Evolutionary conservation across 2,888 invertebrate species (phyloP).

Genomic region (Drosophila macrothrix): DNA sequence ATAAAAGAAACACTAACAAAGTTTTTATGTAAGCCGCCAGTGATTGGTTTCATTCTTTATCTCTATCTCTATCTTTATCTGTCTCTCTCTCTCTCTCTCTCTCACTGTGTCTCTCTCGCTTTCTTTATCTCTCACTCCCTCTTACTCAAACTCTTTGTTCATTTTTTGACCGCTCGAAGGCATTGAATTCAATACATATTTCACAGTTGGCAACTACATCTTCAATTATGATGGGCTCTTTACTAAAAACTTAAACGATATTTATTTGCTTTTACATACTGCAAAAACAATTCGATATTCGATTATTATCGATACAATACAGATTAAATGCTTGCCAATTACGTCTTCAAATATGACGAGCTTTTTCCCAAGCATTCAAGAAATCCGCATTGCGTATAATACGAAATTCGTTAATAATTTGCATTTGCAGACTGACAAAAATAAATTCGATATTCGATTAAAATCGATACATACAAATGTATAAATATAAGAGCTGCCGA

Average conservation of each 20-base stretch:
- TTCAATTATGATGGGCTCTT: not conserved
- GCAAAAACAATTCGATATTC: not conserved
- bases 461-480: not conserved
- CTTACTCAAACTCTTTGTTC: not conserved
- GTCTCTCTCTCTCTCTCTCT: not conserved
- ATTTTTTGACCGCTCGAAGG: not conserved
- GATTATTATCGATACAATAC: not conserved
- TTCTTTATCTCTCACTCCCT: not conserved
- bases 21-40: slow-evolving; percentile 43
- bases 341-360: not conserved
- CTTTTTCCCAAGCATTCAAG: not conserved
- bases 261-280: not conserved
- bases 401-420: not conserved
- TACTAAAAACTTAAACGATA: not conserved
- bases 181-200: not conserved
- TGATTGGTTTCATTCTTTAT: slow-evolving; percentile 39
- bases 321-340: no score
- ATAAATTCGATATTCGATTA: not conserved
- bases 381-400: no score
- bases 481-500: not conserved
- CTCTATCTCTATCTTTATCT: not conserved
- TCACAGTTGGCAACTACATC: not conserved
- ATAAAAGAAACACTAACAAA: slow-evolving; percentile 29
- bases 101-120: not conserved
- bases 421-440: not conserved